Evolutionary conservation across 2,888 invertebrate genomes (phyloP).

Genomic region (Drosophila macrospina): DNA sequence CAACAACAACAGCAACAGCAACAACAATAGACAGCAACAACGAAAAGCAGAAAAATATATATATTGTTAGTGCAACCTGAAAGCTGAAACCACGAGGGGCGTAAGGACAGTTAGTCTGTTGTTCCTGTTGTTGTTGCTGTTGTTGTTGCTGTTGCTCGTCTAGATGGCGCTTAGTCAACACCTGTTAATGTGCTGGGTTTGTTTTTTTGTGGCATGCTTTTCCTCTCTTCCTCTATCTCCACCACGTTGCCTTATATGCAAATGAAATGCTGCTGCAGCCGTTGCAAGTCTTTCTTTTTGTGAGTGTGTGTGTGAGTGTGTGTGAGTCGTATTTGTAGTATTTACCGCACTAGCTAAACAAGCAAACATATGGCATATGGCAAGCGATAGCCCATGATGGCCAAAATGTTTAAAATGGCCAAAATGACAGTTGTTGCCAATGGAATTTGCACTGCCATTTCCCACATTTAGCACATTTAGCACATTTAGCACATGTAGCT

Average conservation of each 20-base stretch:
- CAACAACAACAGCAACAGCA: slow-evolving; percentile 19
- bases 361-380: slow-evolving; percentile 67
- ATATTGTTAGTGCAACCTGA: slow-evolving; percentile 32
- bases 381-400: slow-evolving; percentile 62
- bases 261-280: slow-evolving; percentile 69
- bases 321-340: slow-evolving; percentile 34
- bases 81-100: slow-evolving; percentile 26
- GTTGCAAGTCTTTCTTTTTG: slow-evolving; percentile 24
- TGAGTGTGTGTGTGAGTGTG: slow-evolving; percentile 8
- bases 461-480: slow-evolving; percentile 2
- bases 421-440: slow-evolving; percentile 40
- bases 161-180: slow-evolving; percentile 76
- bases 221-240: neutral
- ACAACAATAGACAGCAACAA: slow-evolving; percentile 3
- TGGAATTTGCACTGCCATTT: slow-evolving; percentile 20
- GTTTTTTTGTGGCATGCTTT: slow-evolving; percentile 23
- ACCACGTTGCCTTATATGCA: slow-evolving; percentile 57
- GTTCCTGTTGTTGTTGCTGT: slow-evolving; percentile 29
- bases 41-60: slow-evolving; percentile 31
- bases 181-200: slow-evolving; percentile 76
- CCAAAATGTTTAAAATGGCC: slow-evolving; percentile 38
- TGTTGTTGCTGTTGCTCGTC: slow-evolving; percentile 33
- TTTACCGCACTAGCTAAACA: slow-evolving; percentile 65
- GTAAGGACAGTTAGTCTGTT: slow-evolving; percentile 20
- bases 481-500: slow-evolving; percentile 11